Conservation (phyloP, 2,888 invertebrate species). For the Aricia artaxerxes region DNA sequence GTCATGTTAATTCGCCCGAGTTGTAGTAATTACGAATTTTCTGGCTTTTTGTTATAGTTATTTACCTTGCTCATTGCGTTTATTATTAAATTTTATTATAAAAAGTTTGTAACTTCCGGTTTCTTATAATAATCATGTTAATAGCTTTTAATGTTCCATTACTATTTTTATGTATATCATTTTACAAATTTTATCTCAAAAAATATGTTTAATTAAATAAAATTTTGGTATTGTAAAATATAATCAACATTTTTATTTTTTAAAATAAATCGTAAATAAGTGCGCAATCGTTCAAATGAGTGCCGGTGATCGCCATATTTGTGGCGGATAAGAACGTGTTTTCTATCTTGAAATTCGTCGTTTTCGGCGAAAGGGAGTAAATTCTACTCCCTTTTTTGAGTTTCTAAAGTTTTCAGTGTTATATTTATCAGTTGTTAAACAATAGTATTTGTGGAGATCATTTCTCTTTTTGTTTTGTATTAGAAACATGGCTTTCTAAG, state of each 20-base stretch:
- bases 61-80: background rate
- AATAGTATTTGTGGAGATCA: slow-evolving; percentile 53
- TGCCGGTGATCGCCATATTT: slow-evolving; percentile 85
- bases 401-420: slow-evolving; percentile 54
- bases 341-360: slow-evolving; percentile 80
- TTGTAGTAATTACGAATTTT: background rate
- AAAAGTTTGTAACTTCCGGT: background rate
- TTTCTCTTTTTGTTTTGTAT: slow-evolving; percentile 79
- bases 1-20: too few relatives aligned
- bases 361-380: slow-evolving; percentile 84
- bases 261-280: slow-evolving; percentile 53
- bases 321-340: slow-evolving; percentile 81
- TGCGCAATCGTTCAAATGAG: slow-evolving; percentile 67
- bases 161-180: background rate
- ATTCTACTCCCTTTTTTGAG: slow-evolving; percentile 79
- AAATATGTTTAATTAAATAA: background rate
- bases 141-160: background rate
- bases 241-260: slow-evolving; percentile 34
- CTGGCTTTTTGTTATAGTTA: slow-evolving; percentile 59
- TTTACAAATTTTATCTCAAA: background rate
- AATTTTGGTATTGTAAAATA: background rate
- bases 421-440: slow-evolving; percentile 64
- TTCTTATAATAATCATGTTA: background rate
- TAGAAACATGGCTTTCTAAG: slow-evolving; percentile 90
- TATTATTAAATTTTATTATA: background rate